Evolutionary conservation across 2,797 vertebrate species (phyloP), one percentile per base, ranked within the genome.

Genomic region (Sebastes paucispinis): DNA sequence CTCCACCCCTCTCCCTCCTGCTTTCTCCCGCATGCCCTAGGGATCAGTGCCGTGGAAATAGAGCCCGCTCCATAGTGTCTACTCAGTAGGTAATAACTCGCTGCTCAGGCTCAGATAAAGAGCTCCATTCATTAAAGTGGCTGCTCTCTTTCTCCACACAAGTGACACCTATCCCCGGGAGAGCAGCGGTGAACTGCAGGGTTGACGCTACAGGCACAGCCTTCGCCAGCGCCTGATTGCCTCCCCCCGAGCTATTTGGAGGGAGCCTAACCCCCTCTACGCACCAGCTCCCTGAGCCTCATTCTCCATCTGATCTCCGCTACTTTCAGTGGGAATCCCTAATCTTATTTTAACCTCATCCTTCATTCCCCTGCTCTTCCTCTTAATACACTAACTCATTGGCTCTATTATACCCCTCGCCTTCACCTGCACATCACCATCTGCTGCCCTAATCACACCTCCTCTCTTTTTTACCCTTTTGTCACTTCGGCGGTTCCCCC

Each of bases 11-110:
- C 62, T 20, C 29, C 36, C 69, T 47, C 57, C 16, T 54, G 9
- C 66, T 18, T 50, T 50, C 32, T 9, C 43, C 27, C 27, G n/a
- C 34, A 77, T 55, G 52, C 85, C 83, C 77, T 57, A 52, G 79
- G 87, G 84, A 88, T 83, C 83, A 85, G 79, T 14, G 62, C 77
- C 10, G 60, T 86, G 72, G 86, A 88, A 88, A 89, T 67, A 70
- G 75, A 87, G 69, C 82, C 74, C 3, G 18, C 60, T 89, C 77
- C 65, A 8, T 71, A 84, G 88, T 84, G 73, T 80, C 76, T 92
- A 83, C 90, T 94, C 88, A 86, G 86, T 88, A 89, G 91, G 91
- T 94, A 92, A 91, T 94, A 93, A 92, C 87, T 88, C n/a, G 78
- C 82, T 79, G 87, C 76, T 89, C 78, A 77, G 80, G 67, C 91